Evolutionary conservation across 2,888 invertebrate species (phyloP).

Genomic region (Drosophila tripunctata): DNA sequence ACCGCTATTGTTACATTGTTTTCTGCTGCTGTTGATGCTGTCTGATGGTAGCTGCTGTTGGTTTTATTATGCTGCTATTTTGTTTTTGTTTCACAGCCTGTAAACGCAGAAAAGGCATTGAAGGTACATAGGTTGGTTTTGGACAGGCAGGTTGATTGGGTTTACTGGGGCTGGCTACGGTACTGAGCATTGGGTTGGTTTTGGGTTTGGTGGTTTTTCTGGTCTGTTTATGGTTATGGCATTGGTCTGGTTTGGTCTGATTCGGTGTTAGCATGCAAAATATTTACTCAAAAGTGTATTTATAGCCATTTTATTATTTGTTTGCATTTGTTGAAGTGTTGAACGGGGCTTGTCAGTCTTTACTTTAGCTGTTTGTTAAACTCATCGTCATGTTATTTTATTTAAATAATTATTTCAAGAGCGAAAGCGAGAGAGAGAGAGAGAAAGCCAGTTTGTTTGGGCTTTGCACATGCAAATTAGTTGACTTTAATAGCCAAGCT

Average conservation of each 20-base stretch:
- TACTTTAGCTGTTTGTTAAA: slow-evolving; percentile 2
- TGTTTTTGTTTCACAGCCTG: slow-evolving; percentile 21
- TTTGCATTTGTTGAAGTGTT: slow-evolving; percentile 47
- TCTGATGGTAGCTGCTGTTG: slow-evolving; percentile 13
- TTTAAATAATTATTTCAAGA: slow-evolving; percentile 36
- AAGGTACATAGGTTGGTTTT: neutral
- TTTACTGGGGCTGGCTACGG: slow-evolving; percentile 1
- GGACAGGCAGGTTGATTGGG: slow-evolving; percentile 14
- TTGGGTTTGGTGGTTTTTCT: neutral
- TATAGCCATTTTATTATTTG: slow-evolving; percentile 65
- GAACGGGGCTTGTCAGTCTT: slow-evolving; percentile 24
- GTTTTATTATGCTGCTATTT: slow-evolving; percentile 45
- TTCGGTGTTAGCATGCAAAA: slow-evolving; percentile 45
- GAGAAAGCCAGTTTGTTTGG: slow-evolving; percentile 17
- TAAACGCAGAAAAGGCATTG: neutral
- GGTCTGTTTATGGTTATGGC: slow-evolving; percentile 11
- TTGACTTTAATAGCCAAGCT: slow-evolving; percentile 31
- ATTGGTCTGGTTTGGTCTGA: slow-evolving; percentile 6
- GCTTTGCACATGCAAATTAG: slow-evolving; percentile 25
- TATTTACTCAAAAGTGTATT: slow-evolving; percentile 65
- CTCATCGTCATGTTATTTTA: slow-evolving; percentile 22
- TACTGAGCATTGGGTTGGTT: neutral
- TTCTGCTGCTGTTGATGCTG: neutral
- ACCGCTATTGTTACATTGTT: neutral
- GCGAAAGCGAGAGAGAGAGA: neutral